Conservation (phyloP, 2,113 vertebrate species). For the Corythornis cristatus region DNA sequence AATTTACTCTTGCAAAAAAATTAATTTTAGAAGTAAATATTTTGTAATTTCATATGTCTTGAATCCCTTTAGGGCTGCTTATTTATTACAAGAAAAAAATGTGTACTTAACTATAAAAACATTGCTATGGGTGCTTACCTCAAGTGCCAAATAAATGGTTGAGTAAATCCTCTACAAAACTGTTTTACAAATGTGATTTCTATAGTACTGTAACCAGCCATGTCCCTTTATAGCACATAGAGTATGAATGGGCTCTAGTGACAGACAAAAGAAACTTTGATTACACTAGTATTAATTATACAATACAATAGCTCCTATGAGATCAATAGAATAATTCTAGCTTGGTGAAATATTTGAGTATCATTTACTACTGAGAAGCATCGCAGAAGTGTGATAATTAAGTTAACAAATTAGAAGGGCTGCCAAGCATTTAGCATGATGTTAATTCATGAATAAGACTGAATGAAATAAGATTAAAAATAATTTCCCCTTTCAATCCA, state of each 20-base stretch:
- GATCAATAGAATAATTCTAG: neutral
- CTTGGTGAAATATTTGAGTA: conserved; percentile 10
- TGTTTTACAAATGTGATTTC: neutral
- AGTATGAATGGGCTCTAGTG: conserved; percentile 10
- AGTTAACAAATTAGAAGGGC: conserved; percentile 21
- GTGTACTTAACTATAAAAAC: neutral
- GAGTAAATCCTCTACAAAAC: neutral
- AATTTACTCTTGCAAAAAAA: neutral
- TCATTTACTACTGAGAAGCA: neutral
- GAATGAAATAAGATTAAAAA: conserved; percentile 1
- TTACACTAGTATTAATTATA: conserved; percentile 37
- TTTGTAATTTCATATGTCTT: neutral
- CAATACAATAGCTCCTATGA: conserved; percentile 33
- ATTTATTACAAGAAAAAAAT: neutral
- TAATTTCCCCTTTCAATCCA: neutral
- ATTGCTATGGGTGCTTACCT: neutral
- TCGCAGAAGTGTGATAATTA: conserved; percentile 21
- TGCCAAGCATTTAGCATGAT: neutral
- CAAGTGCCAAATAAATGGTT: neutral
- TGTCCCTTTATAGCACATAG: neutral
- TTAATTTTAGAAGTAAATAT: neutral
- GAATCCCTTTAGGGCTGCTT: neutral
- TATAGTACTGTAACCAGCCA: neutral
- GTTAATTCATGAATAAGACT: neutral
- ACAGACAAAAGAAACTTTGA: conserved; percentile 22